These are phyloP conservation scores for Heliconius nattereri DNA, from an alignment of 1,140 invertebrate species.

Conservation along the genomic window DNA sequence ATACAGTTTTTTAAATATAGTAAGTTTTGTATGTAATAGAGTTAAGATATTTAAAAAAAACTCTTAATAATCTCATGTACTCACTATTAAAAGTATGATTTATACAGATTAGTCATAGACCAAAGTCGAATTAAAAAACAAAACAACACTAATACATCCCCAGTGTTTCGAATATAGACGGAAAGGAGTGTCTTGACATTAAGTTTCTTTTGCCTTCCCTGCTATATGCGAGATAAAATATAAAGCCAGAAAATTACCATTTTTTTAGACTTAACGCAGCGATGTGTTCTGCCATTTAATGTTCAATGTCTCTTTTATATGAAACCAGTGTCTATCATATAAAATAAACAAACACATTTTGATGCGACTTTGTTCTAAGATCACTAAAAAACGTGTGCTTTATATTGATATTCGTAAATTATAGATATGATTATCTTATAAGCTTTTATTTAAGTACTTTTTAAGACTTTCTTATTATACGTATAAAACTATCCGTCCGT, in stretches of 20 bases:
- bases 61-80: constrained; percentile 27
- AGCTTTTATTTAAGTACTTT: not conserved
- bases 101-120: not conserved
- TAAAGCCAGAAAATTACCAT: too few relatives aligned
- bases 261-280: too few relatives aligned
- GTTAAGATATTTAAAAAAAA: not conserved
- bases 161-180: too few relatives aligned
- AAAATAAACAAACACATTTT: not conserved
- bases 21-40: not conserved
- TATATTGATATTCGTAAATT: constrained; percentile 6
- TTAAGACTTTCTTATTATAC: not conserved
- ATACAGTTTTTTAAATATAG: too few relatives aligned
- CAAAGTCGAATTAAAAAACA: not conserved
- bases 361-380: not conserved
- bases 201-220: too few relatives aligned
- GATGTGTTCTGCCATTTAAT: too few relatives aligned
- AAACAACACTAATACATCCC: not conserved
- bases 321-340: not conserved
- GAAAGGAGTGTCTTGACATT: too few relatives aligned
- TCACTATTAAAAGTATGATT: constrained; percentile 16
- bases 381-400: not conserved
- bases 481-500: not conserved
- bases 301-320: too few relatives aligned
- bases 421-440: not conserved
- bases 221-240: too few relatives aligned